A percentile compares a stretch with the other conserved stretches of the same genome.
These are phyloP conservation scores for Leucophenga maculata DNA, from an alignment of 2,888 invertebrate species.

Conservation along the genomic window DNA sequence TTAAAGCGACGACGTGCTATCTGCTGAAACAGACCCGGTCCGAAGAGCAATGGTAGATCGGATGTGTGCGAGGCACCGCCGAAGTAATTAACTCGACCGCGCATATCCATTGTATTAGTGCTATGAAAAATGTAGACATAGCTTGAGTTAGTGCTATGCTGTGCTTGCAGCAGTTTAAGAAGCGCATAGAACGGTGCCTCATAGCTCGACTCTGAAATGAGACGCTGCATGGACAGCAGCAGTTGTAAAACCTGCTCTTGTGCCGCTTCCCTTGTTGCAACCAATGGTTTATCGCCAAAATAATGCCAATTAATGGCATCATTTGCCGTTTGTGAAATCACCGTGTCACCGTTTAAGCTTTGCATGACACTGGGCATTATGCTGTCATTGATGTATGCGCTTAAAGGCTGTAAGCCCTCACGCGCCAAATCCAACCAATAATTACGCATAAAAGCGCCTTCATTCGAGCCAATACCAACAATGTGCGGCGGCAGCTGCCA, in stretches of 20 bases:
- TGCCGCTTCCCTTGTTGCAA: background rate
- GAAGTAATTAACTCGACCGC: conserved; percentile 70
- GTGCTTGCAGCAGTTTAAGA: conserved; percentile 49
- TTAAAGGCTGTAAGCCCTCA: conserved; percentile 74
- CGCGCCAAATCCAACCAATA: conserved; percentile 77
- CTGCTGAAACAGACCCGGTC: conserved; percentile 79
- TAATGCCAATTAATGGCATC: conserved; percentile 70
- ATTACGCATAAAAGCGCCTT: conserved; percentile 77
- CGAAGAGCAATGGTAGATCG: conserved; percentile 79
- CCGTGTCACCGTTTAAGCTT: conserved; percentile 35
- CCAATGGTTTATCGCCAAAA: conserved; percentile 45
- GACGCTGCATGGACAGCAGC: conserved; percentile 66
- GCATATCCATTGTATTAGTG: conserved; percentile 70
- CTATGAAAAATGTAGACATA: conserved; percentile 71
- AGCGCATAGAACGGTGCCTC: conserved; percentile 64
- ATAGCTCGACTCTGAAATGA: conserved; percentile 68
- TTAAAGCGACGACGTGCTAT: conserved; percentile 78
- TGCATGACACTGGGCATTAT: conserved; percentile 76
- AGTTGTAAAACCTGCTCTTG: conserved; percentile 51
- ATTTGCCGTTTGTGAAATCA: conserved; percentile 40
- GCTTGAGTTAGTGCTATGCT: conserved; percentile 36
- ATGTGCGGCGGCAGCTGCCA: conserved; percentile 75
- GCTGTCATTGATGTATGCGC: conserved; percentile 75
- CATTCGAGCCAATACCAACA: conserved; percentile 80
- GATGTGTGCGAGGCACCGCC: conserved; percentile 79